These are phyloP conservation scores for Trissolcus japonicus DNA, from an alignment of 2,888 invertebrate species.

Conservation along the genomic window DNA sequence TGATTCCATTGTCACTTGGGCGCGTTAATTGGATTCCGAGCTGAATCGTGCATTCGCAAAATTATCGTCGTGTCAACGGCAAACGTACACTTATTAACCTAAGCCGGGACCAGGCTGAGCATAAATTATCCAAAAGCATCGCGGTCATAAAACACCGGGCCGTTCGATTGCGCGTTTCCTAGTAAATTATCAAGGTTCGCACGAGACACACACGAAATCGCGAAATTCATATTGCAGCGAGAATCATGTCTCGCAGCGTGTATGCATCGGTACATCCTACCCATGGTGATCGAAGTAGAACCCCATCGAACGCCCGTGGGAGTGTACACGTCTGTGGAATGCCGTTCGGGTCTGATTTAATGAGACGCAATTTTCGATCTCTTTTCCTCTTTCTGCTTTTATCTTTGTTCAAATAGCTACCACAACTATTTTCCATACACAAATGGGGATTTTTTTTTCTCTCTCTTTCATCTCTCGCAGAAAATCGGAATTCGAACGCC, in stretches of 20 bases:
- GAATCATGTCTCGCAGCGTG: slow-evolving; percentile 75
- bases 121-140: slow-evolving; percentile 35
- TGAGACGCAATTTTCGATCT: slow-evolving; percentile 67
- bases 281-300: slow-evolving; percentile 74
- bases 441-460: not conserved
- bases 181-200: slow-evolving; percentile 59
- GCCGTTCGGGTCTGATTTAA: slow-evolving; percentile 75
- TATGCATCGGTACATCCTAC: slow-evolving; percentile 71
- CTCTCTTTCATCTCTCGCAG: not conserved
- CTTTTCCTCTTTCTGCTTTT: slow-evolving; percentile 61
- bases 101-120: slow-evolving; percentile 13
- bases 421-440: not conserved
- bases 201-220: slow-evolving; percentile 60
- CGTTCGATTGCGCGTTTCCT: slow-evolving; percentile 45
- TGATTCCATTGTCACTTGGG: slow-evolving; percentile 67
- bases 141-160: slow-evolving; percentile 15
- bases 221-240: slow-evolving; percentile 55
- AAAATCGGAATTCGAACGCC: too few species aligned
- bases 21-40: slow-evolving; percentile 68
- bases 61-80: slow-evolving; percentile 31
- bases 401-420: slow-evolving; percentile 57
- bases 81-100: slow-evolving; percentile 48
- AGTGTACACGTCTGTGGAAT: slow-evolving; percentile 76
- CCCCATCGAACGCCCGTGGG: slow-evolving; percentile 75
- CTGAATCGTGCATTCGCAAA: slow-evolving; percentile 63